Conservation (phyloP, 1,140 invertebrate species). For the honey bee (Apis mellifera) region DNA sequence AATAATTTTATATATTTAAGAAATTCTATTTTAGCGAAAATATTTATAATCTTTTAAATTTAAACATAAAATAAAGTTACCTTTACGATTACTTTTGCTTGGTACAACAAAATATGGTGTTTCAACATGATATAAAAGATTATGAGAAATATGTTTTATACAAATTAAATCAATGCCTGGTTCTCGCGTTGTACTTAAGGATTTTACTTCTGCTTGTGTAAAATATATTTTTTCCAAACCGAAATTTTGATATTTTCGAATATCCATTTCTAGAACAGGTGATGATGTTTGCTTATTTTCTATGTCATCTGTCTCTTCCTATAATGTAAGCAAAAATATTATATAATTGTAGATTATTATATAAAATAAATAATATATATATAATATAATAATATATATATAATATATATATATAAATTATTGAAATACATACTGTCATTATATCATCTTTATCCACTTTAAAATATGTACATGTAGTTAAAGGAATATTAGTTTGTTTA, state of each 20-base stretch:
- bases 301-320: slow-evolving; percentile 25
- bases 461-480: slow-evolving; percentile 39
- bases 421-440: slow-evolving; percentile 21
- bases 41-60: not conserved
- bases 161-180: slow-evolving; percentile 64
- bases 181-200: slow-evolving; percentile 11
- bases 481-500: slow-evolving; percentile 59
- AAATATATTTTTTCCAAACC: slow-evolving; percentile 57
- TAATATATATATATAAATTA: not conserved
- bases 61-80: slow-evolving; percentile 33
- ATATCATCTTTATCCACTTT: not conserved
- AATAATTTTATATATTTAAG: slow-evolving; percentile 1
- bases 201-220: slow-evolving; percentile 34
- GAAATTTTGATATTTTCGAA: slow-evolving; percentile 26
- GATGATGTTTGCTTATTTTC: slow-evolving; percentile 1
- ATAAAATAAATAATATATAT: not conserved
- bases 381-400: too few relatives aligned
- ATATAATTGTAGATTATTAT: not conserved
- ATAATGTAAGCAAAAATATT: not conserved
- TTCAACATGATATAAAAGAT: slow-evolving; percentile 58
- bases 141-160: slow-evolving; percentile 53
- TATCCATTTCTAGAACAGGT: slow-evolving; percentile 21
- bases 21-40: not conserved
- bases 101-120: slow-evolving; percentile 54
- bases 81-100: slow-evolving; percentile 36